Conservation (phyloP, 2,113 vertebrate genomes). For the Cochlearius cochlearius region DNA sequence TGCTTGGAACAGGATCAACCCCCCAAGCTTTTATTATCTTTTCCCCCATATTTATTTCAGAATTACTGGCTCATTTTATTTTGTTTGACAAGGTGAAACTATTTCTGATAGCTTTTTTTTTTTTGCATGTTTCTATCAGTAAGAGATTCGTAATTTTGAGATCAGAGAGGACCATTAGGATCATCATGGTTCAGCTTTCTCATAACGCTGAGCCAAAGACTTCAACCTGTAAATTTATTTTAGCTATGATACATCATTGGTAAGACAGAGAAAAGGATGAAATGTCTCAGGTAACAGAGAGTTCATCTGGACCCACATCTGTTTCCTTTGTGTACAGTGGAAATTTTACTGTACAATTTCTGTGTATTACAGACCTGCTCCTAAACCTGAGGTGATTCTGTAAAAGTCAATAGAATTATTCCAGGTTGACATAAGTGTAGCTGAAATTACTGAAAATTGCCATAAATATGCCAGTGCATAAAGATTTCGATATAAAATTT, state of each 20-base stretch:
- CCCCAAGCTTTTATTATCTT: not conserved
- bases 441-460: not conserved
- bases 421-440: not conserved
- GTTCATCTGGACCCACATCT: slow-evolving; percentile 1
- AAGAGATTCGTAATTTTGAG: not conserved
- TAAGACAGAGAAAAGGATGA: not conserved
- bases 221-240: not conserved
- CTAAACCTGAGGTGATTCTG: not conserved
- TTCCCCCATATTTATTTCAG: not conserved
- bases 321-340: not conserved
- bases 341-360: not conserved
- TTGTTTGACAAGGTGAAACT: not conserved
- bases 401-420: not conserved
- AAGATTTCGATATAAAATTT: not conserved
- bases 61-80: not conserved
- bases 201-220: not conserved
- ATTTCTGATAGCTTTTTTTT: not conserved
- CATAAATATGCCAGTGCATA: not conserved
- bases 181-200: not conserved
- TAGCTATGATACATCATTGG: not conserved
- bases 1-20: not conserved
- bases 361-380: not conserved
- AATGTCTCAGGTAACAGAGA: slow-evolving; percentile 12
- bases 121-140: not conserved
- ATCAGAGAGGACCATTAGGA: not conserved